phyloP scores from a whole-genome alignment of 2,113 vertebrate genomes.

The Chunga burmeisteri region DNA sequence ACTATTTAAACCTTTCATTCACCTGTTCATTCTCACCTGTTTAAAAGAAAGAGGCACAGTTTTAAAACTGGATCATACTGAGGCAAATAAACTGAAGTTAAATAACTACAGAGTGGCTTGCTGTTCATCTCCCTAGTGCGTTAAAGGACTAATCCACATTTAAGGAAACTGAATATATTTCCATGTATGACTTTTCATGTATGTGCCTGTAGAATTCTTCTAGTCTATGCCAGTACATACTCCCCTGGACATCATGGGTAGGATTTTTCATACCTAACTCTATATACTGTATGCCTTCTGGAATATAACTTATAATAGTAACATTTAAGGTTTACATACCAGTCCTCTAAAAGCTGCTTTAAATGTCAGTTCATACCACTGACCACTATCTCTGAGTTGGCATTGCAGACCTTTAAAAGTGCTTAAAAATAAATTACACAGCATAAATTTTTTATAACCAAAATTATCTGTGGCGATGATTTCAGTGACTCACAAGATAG shows the following conservation, averaged over 20 bases:
- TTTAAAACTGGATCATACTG: not conserved
- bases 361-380: constrained; percentile 4
- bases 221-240: not conserved
- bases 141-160: not conserved
- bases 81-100: not conserved
- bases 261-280: not conserved
- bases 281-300: not conserved
- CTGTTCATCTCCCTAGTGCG: not conserved
- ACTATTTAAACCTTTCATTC: not conserved
- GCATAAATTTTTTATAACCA: not conserved
- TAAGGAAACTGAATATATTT: not conserved
- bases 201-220: not conserved
- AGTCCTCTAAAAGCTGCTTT: not conserved
- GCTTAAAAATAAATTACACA: constrained; percentile 7
- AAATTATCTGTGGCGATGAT: not conserved
- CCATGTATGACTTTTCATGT: not conserved
- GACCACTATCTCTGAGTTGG: constrained; percentile 44
- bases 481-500: not conserved
- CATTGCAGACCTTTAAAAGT: not conserved
- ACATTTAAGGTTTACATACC: not conserved
- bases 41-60: not conserved
- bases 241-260: not conserved
- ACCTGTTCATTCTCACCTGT: not conserved
- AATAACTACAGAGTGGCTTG: not conserved
- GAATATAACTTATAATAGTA: not conserved